These are phyloP conservation scores for Calameuta pallipes DNA, from an alignment of 2,888 invertebrate genomes.

Conservation along the genomic window DNA sequence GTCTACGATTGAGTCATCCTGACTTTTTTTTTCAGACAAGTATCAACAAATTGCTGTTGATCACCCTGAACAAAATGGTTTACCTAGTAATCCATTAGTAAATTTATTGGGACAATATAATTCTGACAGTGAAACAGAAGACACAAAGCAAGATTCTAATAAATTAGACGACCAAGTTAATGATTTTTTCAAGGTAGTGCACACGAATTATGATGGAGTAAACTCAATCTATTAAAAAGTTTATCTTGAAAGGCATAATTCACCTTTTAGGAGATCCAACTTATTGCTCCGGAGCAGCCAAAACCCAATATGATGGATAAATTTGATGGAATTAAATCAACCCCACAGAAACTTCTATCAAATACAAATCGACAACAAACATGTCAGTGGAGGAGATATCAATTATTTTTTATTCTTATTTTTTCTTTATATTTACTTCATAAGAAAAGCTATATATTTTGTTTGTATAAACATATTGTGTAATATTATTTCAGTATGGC, in stretches of 20 bases:
- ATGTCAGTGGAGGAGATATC: background rate
- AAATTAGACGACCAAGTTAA: slow-evolving; percentile 59
- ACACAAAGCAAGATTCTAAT: slow-evolving; percentile 40
- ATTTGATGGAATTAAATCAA: slow-evolving; percentile 3
- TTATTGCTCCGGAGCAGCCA: slow-evolving; percentile 49
- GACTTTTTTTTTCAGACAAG: slow-evolving; percentile 33
- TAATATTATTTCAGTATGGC: slow-evolving; percentile 69
- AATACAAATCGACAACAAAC: background rate
- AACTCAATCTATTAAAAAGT: background rate
- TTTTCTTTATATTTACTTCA: background rate
- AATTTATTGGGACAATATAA: slow-evolving; percentile 60
- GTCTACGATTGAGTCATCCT: background rate
- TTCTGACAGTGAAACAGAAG: slow-evolving; percentile 59
- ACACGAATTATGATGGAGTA: background rate
- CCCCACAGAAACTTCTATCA: background rate
- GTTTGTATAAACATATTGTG: background rate
- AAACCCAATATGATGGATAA: slow-evolving; percentile 19
- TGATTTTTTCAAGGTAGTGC: slow-evolving; percentile 56
- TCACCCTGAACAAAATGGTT: slow-evolving; percentile 46
- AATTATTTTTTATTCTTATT: background rate
- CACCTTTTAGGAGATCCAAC: slow-evolving; percentile 55
- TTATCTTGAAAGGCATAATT: background rate
- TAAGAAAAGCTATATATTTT: background rate
- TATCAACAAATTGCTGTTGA: slow-evolving; percentile 42
- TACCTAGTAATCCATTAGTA: slow-evolving; percentile 52